Evolutionary conservation across 1,140 invertebrate genomes (phyloP).

Genomic region (Reticulitermes speratus): DNA sequence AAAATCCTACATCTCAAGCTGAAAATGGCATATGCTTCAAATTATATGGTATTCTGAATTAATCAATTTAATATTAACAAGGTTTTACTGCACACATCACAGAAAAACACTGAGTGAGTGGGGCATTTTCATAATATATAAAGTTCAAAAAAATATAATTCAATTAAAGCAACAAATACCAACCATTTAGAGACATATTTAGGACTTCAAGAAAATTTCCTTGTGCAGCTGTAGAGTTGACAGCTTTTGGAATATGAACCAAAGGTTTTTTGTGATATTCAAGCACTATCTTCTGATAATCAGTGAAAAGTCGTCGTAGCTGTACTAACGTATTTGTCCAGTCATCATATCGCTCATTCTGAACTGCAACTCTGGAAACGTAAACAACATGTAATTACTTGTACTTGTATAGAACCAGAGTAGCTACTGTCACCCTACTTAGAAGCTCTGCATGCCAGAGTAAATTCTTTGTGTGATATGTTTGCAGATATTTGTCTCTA

Average conservation of each 20-base stretch:
- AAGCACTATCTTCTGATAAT: constrained; percentile 86
- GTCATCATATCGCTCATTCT: constrained; percentile 98
- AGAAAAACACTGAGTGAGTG: too few relatives aligned
- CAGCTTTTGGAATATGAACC: constrained; percentile 74
- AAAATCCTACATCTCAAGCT: too few relatives aligned
- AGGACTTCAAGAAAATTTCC: constrained; percentile 98
- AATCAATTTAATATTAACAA: too few relatives aligned
- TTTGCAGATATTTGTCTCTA: not conserved
- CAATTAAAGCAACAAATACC: constrained; percentile 25
- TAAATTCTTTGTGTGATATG: constrained; percentile 22
- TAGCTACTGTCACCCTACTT: too few relatives aligned
- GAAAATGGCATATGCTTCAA: too few relatives aligned
- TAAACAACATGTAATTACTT: constrained; percentile 20
- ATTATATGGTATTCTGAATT: too few relatives aligned
- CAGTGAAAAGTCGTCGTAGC: constrained; percentile 83
- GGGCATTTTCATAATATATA: too few relatives aligned
- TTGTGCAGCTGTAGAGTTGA: constrained; percentile 90
- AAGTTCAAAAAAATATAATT: too few relatives aligned
- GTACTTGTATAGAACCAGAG: not conserved
- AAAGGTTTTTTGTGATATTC: constrained; percentile 79
- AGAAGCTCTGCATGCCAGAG: too few relatives aligned
- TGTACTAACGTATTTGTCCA: constrained; percentile 89
- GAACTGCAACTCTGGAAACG: constrained; percentile 79
- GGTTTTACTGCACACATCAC: too few relatives aligned
- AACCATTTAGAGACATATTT: constrained; percentile 97